These are phyloP conservation scores for Ichneumoninae sp. DNA, from an alignment of 2,888 invertebrate genomes.

Conservation along the genomic window DNA sequence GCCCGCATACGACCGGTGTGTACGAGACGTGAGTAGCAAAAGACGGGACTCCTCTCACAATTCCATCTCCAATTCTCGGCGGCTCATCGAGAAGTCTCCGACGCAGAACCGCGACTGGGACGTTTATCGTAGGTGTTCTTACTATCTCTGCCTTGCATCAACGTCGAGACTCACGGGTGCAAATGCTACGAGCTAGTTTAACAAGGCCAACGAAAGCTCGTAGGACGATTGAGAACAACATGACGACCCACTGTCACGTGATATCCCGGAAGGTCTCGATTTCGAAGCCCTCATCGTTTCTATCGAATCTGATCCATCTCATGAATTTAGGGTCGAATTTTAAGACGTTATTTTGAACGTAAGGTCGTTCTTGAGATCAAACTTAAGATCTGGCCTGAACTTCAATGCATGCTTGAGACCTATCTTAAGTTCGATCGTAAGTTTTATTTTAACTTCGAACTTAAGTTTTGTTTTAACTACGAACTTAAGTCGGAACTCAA, in stretches of 20 bases:
- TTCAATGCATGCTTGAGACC: no score
- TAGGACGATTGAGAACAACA: neutral
- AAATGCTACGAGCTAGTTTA: neutral
- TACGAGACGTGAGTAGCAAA: neutral
- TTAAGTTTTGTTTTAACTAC: no score
- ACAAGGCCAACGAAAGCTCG: neutral
- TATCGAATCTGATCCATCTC: no score
- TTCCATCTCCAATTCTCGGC: neutral
- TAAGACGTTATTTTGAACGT: no score
- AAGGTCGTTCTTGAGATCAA: no score
- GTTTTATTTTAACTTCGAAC: no score
- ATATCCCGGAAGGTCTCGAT: neutral
- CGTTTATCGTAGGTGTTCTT: constrained; percentile 14
- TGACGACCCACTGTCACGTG: neutral
- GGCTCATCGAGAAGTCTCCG: neutral
- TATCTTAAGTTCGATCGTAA: no score
- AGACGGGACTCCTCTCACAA: neutral
- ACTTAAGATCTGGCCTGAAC: no score
- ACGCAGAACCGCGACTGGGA: neutral
- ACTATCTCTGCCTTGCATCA: neutral
- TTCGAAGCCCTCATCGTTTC: neutral
- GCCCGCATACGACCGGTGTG: no score
- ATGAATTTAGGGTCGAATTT: no score
- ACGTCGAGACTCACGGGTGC: neutral
- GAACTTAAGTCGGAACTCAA: no score